Percentiles rank a stretch among this genome's conserved stretches.
phyloP scores from a whole-genome alignment of 92 coral and sea anemone genomes.

The Zoanthus sociatus region DNA sequence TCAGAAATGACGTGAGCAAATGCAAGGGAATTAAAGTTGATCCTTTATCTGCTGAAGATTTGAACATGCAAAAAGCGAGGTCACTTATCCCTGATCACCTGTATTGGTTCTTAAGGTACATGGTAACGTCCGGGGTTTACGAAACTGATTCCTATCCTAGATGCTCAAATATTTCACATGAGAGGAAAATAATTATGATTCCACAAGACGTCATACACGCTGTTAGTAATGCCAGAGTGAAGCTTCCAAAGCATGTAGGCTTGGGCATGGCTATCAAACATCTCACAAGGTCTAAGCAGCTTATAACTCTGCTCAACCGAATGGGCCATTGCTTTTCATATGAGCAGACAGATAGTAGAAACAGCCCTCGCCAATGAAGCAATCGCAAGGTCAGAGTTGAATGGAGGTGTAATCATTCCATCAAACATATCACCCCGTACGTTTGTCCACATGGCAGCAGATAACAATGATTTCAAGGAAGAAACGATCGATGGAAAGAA shows the following conservation, averaged over 20 bases:
- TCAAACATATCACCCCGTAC: conserved; percentile 26
- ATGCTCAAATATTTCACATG: conserved; percentile 49
- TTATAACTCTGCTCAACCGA: conserved; percentile 36
- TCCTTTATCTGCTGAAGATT: conserved; percentile 43
- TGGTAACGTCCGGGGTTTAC: conserved; percentile 47
- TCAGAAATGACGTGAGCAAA: conserved; percentile 48
- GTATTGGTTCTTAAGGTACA: conserved; percentile 56
- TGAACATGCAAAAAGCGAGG: conserved; percentile 37
- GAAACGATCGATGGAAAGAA: conserved; percentile 38
- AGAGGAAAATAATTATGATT: conserved; percentile 1
- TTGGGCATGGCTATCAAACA: conserved; percentile 28
- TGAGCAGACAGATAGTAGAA: conserved; percentile 45
- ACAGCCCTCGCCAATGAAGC: conserved; percentile 41
- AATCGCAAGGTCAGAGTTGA: conserved; percentile 21
- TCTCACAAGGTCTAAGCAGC: conserved; percentile 13
- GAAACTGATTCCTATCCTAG: conserved; percentile 38
- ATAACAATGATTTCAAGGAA: conserved; percentile 64
- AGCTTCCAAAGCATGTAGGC: conserved; percentile 45
- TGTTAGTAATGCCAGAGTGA: neutral
- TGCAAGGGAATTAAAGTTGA: conserved; percentile 51
- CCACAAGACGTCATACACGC: conserved; percentile 13
- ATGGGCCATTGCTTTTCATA: conserved; percentile 62
- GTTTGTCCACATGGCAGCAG: conserved; percentile 44
- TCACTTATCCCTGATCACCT: conserved; percentile 43
- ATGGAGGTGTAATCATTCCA: conserved; percentile 45